Evolutionary conservation across 2,113 vertebrate genomes (phyloP).

Genomic region (Anser cygnoides): DNA sequence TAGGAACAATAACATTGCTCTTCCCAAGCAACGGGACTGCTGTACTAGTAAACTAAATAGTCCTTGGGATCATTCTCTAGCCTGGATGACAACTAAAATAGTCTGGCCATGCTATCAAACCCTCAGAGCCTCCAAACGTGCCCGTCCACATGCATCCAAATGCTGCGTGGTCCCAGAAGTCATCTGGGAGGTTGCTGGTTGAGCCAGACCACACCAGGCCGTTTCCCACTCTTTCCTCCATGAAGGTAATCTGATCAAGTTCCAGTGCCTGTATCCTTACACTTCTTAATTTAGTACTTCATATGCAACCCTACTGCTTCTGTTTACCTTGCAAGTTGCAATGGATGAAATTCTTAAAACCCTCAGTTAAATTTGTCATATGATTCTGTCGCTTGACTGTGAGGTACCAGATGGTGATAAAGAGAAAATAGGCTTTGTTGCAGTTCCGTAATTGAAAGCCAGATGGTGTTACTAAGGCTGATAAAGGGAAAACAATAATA

Average conservation of each 20-base stretch:
- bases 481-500: slow-evolving; percentile 54
- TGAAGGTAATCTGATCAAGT: background rate
- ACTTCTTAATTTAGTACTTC: background rate
- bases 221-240: background rate
- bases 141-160: background rate
- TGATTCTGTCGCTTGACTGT: slow-evolving; percentile 4
- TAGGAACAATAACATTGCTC: background rate
- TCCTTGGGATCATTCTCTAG: background rate
- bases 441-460: slow-evolving; percentile 67
- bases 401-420: slow-evolving; percentile 61
- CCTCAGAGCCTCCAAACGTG: background rate
- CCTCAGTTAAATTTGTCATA: slow-evolving; percentile 21
- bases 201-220: background rate
- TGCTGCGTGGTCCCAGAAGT: background rate
- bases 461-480: slow-evolving; percentile 71
- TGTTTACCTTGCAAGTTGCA: background rate
- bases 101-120: background rate
- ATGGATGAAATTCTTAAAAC: slow-evolving; percentile 11
- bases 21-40: background rate
- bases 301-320: background rate
- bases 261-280: background rate
- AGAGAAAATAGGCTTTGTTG: slow-evolving; percentile 67
- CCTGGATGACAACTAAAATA: background rate
- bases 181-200: background rate
- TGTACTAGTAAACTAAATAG: background rate